Percentiles rank a stretch among this genome's conserved stretches.
Evolutionary conservation across 1,140 invertebrate genomes (phyloP).

Genomic region (Microplitis mediator): DNA sequence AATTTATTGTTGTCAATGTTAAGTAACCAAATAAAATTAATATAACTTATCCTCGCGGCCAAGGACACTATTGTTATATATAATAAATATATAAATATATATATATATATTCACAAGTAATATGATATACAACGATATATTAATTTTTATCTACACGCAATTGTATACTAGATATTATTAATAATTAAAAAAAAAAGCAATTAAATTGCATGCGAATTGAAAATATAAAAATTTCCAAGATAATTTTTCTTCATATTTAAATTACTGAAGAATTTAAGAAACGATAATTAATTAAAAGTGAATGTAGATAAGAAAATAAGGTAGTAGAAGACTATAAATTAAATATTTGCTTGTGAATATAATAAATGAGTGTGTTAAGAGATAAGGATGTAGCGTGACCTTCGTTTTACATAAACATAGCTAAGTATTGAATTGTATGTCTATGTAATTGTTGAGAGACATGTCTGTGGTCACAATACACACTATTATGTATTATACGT

Average conservation of each 20-base stretch:
- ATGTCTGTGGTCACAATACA: too few relatives aligned
- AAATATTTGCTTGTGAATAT: background rate
- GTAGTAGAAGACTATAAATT: background rate
- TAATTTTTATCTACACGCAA: too few relatives aligned
- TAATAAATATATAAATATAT: background rate
- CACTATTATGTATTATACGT: too few relatives aligned
- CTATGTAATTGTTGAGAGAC: conserved; percentile 25
- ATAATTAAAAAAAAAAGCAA: background rate
- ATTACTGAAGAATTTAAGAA: too few relatives aligned
- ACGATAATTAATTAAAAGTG: too few relatives aligned
- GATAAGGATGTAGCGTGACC: conserved; percentile 50
- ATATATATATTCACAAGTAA: background rate
- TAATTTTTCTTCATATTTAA: too few relatives aligned
- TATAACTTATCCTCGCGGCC: conserved; percentile 5
- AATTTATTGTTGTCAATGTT: too few relatives aligned
- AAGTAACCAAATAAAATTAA: background rate
- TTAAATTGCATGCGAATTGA: too few relatives aligned
- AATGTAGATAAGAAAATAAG: conserved; percentile 1
- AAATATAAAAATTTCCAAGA: too few relatives aligned
- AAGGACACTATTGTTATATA: background rate
- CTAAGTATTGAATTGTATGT: background rate
- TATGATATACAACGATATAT: background rate
- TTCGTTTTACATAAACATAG: conserved; percentile 31
- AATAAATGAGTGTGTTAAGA: conserved; percentile 11
- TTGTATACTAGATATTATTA: background rate